These are phyloP conservation scores for Sialia sialis DNA, from an alignment of 2,113 vertebrate genomes.

Conservation along the genomic window DNA sequence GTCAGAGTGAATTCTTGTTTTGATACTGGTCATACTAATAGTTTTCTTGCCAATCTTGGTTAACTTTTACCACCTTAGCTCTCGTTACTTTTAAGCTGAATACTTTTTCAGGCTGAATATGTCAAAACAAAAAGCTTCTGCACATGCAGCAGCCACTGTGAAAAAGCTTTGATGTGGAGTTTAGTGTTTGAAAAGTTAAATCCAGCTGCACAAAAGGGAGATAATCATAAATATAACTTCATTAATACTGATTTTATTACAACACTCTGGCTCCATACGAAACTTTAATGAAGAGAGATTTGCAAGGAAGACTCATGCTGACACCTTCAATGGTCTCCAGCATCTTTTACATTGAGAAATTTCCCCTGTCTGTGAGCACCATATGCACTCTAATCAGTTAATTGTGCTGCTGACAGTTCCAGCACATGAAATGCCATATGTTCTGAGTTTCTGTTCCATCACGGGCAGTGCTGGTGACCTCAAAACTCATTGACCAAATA, in stretches of 20 bases:
- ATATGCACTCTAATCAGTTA: slow-evolving; percentile 39
- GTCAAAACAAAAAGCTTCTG: not conserved
- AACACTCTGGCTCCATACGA: slow-evolving; percentile 18
- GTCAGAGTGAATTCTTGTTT: not conserved
- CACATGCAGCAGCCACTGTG: not conserved
- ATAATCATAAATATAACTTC: slow-evolving; percentile 33
- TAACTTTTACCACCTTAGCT: not conserved
- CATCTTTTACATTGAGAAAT: slow-evolving; percentile 51
- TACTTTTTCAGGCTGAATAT: not conserved
- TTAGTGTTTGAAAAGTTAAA: slow-evolving; percentile 7
- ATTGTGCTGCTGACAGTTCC: slow-evolving; percentile 12
- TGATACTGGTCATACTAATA: not conserved
- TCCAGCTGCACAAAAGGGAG: not conserved
- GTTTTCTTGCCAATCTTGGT: not conserved
- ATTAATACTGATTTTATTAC: slow-evolving; percentile 58
- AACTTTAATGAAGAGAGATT: slow-evolving; percentile 61
- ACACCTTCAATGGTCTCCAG: slow-evolving; percentile 25
- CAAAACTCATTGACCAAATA: not conserved
- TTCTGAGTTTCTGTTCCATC: not conserved
- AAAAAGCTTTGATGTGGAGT: not conserved
- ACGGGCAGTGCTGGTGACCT: not conserved
- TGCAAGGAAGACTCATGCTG: slow-evolving; percentile 36
- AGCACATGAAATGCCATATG: slow-evolving; percentile 24
- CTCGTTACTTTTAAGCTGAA: not conserved
- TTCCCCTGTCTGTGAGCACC: slow-evolving; percentile 36